A percentile compares a stretch with the other conserved stretches of the same genome.
phyloP scores from a whole-genome alignment of 2,113 vertebrate species.

The Sturnira hondurensis region DNA sequence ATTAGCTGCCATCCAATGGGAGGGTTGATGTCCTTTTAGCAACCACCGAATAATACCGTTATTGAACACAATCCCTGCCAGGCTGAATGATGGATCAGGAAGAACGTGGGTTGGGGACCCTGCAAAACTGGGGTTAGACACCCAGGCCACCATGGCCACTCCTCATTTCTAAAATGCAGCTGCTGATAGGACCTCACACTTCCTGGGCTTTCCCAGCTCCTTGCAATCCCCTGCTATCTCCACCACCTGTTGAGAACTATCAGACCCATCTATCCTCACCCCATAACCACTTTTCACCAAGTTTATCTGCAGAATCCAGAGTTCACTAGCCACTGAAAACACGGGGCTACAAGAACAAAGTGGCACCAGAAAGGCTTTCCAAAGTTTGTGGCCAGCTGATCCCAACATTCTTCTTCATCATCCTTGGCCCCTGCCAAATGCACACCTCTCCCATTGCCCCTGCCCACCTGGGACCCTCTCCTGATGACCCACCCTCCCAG shows the following conservation, averaged over 20 bases:
- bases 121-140: not conserved
- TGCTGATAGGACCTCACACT: not conserved
- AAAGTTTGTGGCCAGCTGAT: not conserved
- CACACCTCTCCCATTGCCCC: not conserved
- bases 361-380: not conserved
- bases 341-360: not conserved
- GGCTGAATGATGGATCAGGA: not conserved
- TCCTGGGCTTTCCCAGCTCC: not conserved
- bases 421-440: not conserved
- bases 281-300: not conserved
- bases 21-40: not conserved
- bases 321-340: not conserved
- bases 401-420: not conserved
- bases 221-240: not conserved
- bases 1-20: not conserved
- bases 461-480: not conserved
- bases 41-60: not conserved
- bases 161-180: not conserved
- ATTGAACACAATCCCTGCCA: not conserved
- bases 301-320: not conserved
- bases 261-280: not conserved
- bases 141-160: not conserved
- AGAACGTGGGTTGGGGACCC: not conserved
- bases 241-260: not conserved
- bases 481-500: not conserved